Base-by-base conservation (phyloP, 2,113 vertebrate species). In the Heloderma charlesbogerti region DNA sequence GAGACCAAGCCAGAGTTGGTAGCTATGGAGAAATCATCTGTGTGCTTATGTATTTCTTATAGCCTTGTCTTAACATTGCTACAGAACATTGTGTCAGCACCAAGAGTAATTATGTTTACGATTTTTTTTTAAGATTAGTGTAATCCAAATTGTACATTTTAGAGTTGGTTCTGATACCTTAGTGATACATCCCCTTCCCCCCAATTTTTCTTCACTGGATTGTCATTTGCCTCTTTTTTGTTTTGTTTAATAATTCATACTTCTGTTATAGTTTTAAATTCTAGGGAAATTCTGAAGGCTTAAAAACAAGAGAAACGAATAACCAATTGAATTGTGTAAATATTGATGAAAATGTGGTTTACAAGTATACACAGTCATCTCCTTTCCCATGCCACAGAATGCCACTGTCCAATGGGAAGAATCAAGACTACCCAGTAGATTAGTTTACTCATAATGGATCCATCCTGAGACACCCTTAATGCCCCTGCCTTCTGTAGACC, bases 141-240 rank as follows among this genome's bases (percentile, higher is more conserved):
- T 60, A 48, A 87, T 16, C 69, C 91, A 88, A 87, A 74, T 34
- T 82, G 6, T 80, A n/a, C 86, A 86, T 13, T 22, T 13, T 83
- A 16, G 16, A 67, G 6, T 34, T 10, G 3, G 1, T 3, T 51
- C n/a, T 54, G 51, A 85, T 31, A 34, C 16, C 4, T 63, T 66
- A 16, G 57, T 51, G 57, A 45, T 31, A n/a, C 7, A 84, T n/a
- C 77, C 40, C 27, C 45, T 25, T 12, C 40, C 10, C 29, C 13
- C 37, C 45, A 67, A 83, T 63, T 13, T 66, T 81, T 1, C 3
- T 16, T 71, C 45, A 6, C 1, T 74, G 34, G 48, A 69, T 74
- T 54, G 25, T 25, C 45, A 51, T n/a, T 34, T 54, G 43, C 31
- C 13, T 81, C 9, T 18, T 16, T 29, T 31, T 54, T 79, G 10